phyloP scores from a whole-genome alignment of 2,888 invertebrate species.

The Melanophora roralis region DNA sequence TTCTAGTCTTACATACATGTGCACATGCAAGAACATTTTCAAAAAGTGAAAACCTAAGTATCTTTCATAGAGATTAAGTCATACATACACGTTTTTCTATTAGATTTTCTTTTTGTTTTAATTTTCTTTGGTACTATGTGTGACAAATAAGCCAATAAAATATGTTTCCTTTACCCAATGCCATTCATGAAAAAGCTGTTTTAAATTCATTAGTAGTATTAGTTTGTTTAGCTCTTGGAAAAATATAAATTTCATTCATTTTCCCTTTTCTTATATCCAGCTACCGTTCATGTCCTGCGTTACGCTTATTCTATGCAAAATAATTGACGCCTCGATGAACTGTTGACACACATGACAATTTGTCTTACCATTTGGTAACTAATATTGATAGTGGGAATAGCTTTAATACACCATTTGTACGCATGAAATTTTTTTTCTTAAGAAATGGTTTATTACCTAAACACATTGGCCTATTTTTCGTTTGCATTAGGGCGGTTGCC shows the following conservation, averaged over 20 bases:
- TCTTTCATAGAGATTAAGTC: slow-evolving; percentile 73
- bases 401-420: neutral
- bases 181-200: slow-evolving; percentile 65
- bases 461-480: neutral
- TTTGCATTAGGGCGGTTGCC: neutral
- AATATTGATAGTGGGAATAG: slow-evolving; percentile 5
- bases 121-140: slow-evolving; percentile 34
- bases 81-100: slow-evolving; percentile 72
- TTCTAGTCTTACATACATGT: slow-evolving; percentile 24
- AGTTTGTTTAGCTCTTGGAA: slow-evolving; percentile 60
- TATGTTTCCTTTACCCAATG: neutral
- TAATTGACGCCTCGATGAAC: slow-evolving; percentile 76
- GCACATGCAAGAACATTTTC: slow-evolving; percentile 11
- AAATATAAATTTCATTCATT: slow-evolving; percentile 57
- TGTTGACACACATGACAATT: slow-evolving; percentile 75
- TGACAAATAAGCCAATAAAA: slow-evolving; percentile 44
- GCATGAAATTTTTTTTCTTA: slow-evolving; percentile 36
- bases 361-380: slow-evolving; percentile 66
- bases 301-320: slow-evolving; percentile 70
- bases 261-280: slow-evolving; percentile 12
- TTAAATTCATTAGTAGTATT: slow-evolving; percentile 75
- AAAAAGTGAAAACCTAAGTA: slow-evolving; percentile 67
- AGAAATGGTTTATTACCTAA: slow-evolving; percentile 54
- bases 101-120: slow-evolving; percentile 35
- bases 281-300: neutral